These are phyloP conservation scores for Murina feae DNA, from an alignment of 2,113 vertebrate genomes.

Conservation along the genomic window DNA sequence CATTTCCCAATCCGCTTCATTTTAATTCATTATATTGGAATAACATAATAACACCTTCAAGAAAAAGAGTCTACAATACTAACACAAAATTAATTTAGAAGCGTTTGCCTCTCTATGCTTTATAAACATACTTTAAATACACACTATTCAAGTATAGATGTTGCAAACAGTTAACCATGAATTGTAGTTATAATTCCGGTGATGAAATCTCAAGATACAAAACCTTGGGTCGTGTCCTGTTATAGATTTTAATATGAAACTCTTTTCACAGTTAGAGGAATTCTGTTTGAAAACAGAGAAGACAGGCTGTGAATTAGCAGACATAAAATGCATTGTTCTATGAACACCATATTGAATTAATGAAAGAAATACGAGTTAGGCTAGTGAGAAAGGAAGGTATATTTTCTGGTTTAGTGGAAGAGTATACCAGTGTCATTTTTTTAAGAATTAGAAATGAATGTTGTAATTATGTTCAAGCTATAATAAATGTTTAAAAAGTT, in stretches of 20 bases:
- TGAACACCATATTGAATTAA: constrained; percentile 41
- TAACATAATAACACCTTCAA: neutral
- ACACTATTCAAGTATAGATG: neutral
- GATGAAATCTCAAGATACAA: constrained; percentile 31
- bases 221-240: neutral
- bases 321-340: constrained; percentile 49
- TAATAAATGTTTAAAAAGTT: neutral
- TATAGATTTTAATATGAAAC: constrained; percentile 41
- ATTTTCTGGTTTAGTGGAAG: neutral
- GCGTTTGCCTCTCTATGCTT: neutral
- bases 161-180: neutral
- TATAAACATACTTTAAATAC: constrained; percentile 12
- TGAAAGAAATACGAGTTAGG: constrained; percentile 32
- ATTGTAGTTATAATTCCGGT: constrained; percentile 32
- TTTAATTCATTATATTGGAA: neutral
- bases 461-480: neutral
- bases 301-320: constrained; percentile 45
- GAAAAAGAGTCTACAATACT: neutral
- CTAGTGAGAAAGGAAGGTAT: neutral
- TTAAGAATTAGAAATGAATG: neutral
- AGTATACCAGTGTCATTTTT: neutral
- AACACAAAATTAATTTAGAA: constrained; percentile 23
- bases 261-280: constrained; percentile 21
- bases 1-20: neutral
- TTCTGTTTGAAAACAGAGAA: constrained; percentile 44